Conservation (phyloP, 30 jellyfish, hydroid and myxozoan genomes). For the Aurelia aurita complex sp. Pacific region DNA sequence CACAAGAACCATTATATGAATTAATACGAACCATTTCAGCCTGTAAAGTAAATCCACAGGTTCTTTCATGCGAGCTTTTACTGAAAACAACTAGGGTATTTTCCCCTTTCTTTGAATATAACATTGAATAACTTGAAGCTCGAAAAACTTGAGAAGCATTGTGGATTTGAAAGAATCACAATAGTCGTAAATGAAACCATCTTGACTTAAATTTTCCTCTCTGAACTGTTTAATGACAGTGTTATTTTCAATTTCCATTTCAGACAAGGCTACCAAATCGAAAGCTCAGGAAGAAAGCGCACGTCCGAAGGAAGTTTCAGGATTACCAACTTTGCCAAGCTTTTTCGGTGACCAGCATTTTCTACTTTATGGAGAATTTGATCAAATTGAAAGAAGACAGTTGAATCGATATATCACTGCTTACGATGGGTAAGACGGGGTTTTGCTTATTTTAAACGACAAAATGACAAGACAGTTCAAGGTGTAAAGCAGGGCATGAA, state of each 20-base stretch:
- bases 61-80: no score
- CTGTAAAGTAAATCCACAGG: no score
- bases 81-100: no score
- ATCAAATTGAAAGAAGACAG: conserved; percentile 53
- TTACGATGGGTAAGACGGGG: conserved; percentile 64
- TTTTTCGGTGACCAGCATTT: conserved; percentile 54
- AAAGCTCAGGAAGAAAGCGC: no score
- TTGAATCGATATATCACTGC: conserved; percentile 78
- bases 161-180: not conserved
- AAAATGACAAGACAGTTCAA: not conserved
- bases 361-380: conserved; percentile 74
- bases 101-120: no score
- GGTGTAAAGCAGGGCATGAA: not conserved
- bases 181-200: no score
- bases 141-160: not conserved
- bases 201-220: no score
- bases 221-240: no score
- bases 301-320: not conserved
- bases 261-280: conserved; percentile 5
- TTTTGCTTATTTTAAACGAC: not conserved
- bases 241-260: not conserved
- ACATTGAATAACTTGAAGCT: no score
- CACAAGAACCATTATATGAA: no score
- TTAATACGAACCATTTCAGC: no score
- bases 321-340: conserved; percentile 73